A percentile compares a stretch with the other conserved stretches of the same genome.
These are phyloP conservation scores for Crocidura indochinensis DNA, from an alignment of 2,797 vertebrate species.

Conservation along the genomic window DNA sequence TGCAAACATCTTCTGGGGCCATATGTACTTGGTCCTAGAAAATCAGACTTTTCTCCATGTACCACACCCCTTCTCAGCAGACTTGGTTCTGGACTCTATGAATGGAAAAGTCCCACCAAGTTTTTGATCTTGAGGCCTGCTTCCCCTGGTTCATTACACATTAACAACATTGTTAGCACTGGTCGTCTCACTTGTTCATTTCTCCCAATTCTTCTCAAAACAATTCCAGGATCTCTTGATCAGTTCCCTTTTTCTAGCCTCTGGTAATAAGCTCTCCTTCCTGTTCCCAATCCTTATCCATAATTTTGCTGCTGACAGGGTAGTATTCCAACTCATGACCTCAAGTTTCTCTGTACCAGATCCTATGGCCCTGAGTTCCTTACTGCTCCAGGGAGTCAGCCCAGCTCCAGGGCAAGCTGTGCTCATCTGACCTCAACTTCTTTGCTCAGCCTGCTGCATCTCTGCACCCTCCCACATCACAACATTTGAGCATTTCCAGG, in stretches of 20 bases:
- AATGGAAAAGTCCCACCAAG: neutral
- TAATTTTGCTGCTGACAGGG: neutral
- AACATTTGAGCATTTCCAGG: neutral
- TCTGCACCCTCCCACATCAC: neutral
- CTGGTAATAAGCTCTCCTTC: fast-evolving
- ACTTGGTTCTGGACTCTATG: neutral
- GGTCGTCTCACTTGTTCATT: neutral
- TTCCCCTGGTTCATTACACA: neutral
- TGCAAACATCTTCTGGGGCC: neutral
- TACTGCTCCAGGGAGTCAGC: neutral
- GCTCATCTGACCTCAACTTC: neutral
- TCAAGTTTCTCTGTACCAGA: neutral
- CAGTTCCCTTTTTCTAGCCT: neutral
- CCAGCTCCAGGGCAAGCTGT: neutral
- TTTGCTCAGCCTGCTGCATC: neutral
- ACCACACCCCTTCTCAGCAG: neutral
- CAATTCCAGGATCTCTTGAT: neutral
- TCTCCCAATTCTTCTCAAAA: neutral
- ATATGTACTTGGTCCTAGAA: neutral
- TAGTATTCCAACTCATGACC: neutral
- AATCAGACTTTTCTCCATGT: neutral
- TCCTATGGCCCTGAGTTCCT: neutral
- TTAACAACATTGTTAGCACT: neutral
- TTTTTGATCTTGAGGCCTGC: neutral
- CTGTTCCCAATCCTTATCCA: neutral